A percentile compares a stretch with the other conserved stretches of the same genome.
phyloP scores from a whole-genome alignment of 2,888 invertebrate species.

The Apamea epomidion region DNA sequence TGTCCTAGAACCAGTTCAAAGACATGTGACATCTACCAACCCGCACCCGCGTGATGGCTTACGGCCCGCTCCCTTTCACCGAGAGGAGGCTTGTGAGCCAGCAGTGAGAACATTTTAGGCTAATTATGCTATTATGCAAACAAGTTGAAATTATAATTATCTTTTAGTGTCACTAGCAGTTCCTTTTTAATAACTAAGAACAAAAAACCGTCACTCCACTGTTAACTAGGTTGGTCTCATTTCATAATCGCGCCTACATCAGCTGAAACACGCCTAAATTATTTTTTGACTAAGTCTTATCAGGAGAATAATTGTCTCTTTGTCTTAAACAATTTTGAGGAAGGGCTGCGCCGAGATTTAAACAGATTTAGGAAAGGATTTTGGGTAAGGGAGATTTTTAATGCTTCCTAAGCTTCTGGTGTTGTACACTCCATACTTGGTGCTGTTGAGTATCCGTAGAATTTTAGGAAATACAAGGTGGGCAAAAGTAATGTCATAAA shows the following conservation, averaged over 20 bases:
- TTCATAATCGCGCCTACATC: conserved; percentile 37
- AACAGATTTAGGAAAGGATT: conserved; percentile 63
- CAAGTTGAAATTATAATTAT: conserved; percentile 13
- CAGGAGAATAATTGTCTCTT: conserved; percentile 59
- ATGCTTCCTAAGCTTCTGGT: conserved; percentile 24
- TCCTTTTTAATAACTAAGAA: not conserved
- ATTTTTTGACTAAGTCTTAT: conserved; percentile 61
- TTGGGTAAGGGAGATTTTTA: conserved; percentile 44
- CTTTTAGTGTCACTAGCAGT: conserved; percentile 24
- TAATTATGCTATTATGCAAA: no score
- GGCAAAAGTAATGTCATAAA: no score
- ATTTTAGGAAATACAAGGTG: not conserved
- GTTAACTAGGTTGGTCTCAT: conserved; percentile 11
- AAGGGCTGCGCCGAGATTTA: conserved; percentile 49
- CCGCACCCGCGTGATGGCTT: not conserved
- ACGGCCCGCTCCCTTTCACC: not conserved
- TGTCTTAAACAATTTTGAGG: conserved; percentile 44
- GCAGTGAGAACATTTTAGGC: not conserved
- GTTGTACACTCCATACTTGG: not conserved
- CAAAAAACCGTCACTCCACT: conserved; percentile 23
- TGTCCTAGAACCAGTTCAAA: no score
- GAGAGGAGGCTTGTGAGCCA: not conserved
- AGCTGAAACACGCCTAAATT: conserved; percentile 52
- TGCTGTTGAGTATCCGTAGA: not conserved
- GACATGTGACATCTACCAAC: no score